Conservation (phyloP, 2,888 invertebrate genomes). For the Melanostoma scalare region DNA sequence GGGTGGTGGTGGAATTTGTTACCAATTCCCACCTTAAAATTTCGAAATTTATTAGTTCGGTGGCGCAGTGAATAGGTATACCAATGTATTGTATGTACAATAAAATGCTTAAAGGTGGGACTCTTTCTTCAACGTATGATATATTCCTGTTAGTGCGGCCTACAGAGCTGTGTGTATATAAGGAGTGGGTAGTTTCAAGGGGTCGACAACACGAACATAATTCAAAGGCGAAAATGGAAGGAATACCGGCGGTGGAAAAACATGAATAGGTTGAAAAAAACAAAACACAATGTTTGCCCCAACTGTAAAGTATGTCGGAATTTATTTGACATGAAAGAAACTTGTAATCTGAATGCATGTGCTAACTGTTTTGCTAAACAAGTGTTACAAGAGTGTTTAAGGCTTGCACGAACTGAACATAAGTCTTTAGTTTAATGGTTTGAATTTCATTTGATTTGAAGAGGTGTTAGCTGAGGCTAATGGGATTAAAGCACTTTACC, state of each 20-base stretch:
- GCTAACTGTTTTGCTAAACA: conserved; percentile 36
- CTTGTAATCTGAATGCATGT: conserved; percentile 5
- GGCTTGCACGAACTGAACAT: conserved; percentile 3
- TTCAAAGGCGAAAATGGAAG: not conserved
- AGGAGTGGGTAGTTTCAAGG: conserved; percentile 30
- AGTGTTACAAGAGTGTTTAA: conserved; percentile 20
- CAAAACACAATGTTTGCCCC: not conserved
- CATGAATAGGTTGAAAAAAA: not conserved
- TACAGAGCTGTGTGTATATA: not conserved
- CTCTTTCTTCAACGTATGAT: not conserved
- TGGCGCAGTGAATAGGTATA: not conserved
- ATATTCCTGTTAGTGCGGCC: conserved; percentile 18
- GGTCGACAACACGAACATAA: conserved; percentile 42
- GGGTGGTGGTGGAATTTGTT: conserved; percentile 28
- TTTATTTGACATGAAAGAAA: not conserved
- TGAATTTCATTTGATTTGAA: not conserved
- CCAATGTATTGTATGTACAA: not conserved
- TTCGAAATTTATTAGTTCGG: conserved; percentile 50
- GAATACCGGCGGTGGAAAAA: not conserved
- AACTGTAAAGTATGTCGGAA: conserved; percentile 19
- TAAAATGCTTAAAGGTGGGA: conserved; percentile 4
- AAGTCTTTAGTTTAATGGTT: not conserved
- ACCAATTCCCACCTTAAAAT: conserved; percentile 29
- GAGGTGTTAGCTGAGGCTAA: too few relatives aligned
- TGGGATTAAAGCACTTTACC: too few relatives aligned